Conservation (phyloP, 2,113 vertebrate species). For the Nyctereutes procyonoides region DNA sequence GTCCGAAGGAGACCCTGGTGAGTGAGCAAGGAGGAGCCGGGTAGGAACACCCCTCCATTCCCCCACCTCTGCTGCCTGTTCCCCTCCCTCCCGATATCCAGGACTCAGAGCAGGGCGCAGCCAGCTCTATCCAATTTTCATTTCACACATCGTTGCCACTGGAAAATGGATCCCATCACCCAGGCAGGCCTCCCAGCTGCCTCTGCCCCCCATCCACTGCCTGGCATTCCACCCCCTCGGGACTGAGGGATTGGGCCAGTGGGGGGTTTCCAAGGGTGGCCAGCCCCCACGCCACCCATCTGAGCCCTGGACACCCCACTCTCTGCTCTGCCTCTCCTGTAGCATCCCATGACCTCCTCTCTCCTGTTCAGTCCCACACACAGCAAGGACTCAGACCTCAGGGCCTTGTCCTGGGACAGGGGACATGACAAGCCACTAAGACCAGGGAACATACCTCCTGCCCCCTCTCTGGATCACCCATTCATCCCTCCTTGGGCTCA, state of each 20-base stretch:
- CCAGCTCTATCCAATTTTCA: slow-evolving; percentile 85
- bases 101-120: slow-evolving; percentile 79
- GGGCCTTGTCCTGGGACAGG: background rate
- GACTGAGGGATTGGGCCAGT: background rate
- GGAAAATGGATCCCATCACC: slow-evolving; percentile 82
- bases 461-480: background rate
- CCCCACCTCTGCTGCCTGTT: slow-evolving; percentile 13
- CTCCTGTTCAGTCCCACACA: background rate
- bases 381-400: background rate
- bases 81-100: slow-evolving; percentile 75
- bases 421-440: background rate
- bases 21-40: slow-evolving; percentile 77
- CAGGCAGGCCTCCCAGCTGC: slow-evolving; percentile 77
- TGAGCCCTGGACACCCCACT: background rate
- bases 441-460: background rate
- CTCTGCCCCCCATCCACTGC: slow-evolving; percentile 53
- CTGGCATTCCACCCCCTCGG: background rate
- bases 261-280: background rate
- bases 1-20: slow-evolving; percentile 98
- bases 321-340: background rate
- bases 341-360: background rate
- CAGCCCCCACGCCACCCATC: background rate
- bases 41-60: background rate
- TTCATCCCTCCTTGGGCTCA: background rate
- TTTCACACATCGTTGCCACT: slow-evolving; percentile 85